Base-by-base conservation (phyloP, 1,140 invertebrate species). In the Trichoplusia ni region DNA sequence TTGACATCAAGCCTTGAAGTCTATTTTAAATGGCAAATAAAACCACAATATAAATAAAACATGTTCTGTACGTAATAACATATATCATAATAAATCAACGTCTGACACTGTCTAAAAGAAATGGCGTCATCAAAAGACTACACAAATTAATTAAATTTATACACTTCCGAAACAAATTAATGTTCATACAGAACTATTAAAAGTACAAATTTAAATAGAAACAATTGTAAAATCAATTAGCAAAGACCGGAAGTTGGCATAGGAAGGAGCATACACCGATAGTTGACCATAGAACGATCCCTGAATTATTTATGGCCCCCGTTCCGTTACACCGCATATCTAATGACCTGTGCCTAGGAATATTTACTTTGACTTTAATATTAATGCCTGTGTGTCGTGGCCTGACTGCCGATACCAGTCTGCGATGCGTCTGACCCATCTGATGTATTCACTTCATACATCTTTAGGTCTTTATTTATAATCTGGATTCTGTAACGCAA, bases 241-340 rank as follows among this genome's bases (percentile, higher is more conserved):
- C 25, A 1, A 21, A 4, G 49, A 13, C 16, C 49, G 29, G 49
- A 37, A 53, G 31, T 4, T 53, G 49, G 18, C 31, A 35, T 53
- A 53, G 49, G 49, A 53, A 53, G 49, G 35, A 23, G 49, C 31
- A 37, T 53, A 53, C 18, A 18, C 49, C 31, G 49, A 53, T 53
- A 35, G 31, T 18, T 53, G 47, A 51, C 47, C 47, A 53, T 9
- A 21, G 47, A 29, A 79, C 79, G 75, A 69, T 73, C 64, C 64
- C 71, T 89, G 86, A 79, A 89, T 88, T 82, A 89, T 86, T 82
- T 84, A 89, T 89, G 75, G 54, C 29, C 60, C 49, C 31, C 78
- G 80, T 86, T 89, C 84, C 86, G 84, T 86, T 83, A 84, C 79
- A 81, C 79, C 77, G 86, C 77, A 85, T 89, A 75, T 54, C 77